Evolutionary conservation across 2,888 invertebrate genomes (phyloP), one percentile per base, ranked within the genome.

Genomic region (Hemithea aestivaria): DNA sequence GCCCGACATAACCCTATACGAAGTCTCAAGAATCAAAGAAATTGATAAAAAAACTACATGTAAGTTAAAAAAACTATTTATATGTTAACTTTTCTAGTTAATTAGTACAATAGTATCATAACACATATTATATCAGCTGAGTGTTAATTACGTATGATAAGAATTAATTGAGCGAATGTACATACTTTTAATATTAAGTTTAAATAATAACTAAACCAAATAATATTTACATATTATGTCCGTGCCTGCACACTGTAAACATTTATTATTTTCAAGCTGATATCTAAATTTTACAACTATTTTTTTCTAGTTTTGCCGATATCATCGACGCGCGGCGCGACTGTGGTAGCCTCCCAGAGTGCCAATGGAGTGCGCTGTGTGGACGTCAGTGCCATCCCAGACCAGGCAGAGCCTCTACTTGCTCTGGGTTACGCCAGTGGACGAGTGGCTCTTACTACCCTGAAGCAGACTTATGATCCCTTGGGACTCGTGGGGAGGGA

Each of bases 341-440:
- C 91, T 47, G 87, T 94, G 6, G 69, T 95, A 1, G 91, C 93
- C 0, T 92, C 92, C 0, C 93, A 93, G 63, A 90, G 92, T 89
- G 95, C 78, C 89, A 94, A 67, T 92, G 94, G 94, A 60, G 92
- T 96, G 6, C 94, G 96, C 58, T 96, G 96, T 70, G 90, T 96
- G 20, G 95, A 96, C 58, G 93, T 97, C 66, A 75, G 81, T 40
- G 95, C 95, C 58, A 95, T 96, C 11, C 89, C 91, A 35, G 89
- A 91, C 20, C 92, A 93, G 35, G 90, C 90, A 0, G 95, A 96
- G 58, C 91, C 95, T 24, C 83, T 97, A 27, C 78, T 98, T 23
- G 97, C 97, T 0, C 90, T 97, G 5, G 98, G 97, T 1, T 91
- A 96, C 64, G 92, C 94, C 0, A 96, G 93, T 84, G 97, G 98